A percentile compares a stretch with the other conserved stretches of the same genome.
Evolutionary conservation across 2,797 vertebrate genomes (phyloP).

Genomic region (Nothura maculosa): DNA sequence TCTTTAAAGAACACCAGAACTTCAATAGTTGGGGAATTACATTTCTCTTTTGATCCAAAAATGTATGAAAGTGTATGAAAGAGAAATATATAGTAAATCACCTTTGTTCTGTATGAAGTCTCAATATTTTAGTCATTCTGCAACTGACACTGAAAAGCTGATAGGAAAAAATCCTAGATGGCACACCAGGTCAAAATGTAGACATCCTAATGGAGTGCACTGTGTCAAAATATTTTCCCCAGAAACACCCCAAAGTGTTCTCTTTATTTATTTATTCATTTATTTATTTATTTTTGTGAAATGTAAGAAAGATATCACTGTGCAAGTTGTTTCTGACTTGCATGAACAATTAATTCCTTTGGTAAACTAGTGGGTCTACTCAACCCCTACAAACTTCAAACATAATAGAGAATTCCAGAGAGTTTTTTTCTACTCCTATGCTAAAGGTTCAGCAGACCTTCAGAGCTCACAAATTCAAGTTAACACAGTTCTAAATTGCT

Average conservation of each 20-base stretch:
- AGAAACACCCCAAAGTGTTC: constrained; percentile 45
- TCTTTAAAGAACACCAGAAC: constrained; percentile 21
- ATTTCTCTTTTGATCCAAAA: constrained; percentile 3
- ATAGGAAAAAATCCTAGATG: constrained; percentile 61
- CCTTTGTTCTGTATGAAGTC: constrained; percentile 9
- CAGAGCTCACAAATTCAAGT: constrained; percentile 61
- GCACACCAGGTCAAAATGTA: constrained; percentile 63
- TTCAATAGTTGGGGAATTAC: not conserved
- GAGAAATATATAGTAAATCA: constrained; percentile 59
- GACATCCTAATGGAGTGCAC: constrained; percentile 40
- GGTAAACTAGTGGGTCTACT: constrained; percentile 50
- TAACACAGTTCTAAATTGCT: constrained; percentile 60
- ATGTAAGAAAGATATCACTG: not conserved
- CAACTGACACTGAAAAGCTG: constrained; percentile 59
- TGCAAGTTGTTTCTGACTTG: constrained; percentile 13
- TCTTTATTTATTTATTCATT: not conserved
- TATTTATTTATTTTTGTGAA: not conserved
- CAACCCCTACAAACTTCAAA: constrained; percentile 58
- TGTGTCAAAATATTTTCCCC: constrained; percentile 66
- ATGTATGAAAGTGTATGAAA: constrained; percentile 1
- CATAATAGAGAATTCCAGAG: constrained; percentile 63
- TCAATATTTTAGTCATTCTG: constrained; percentile 62
- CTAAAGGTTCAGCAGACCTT: constrained; percentile 53
- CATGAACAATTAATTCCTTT: constrained; percentile 43
- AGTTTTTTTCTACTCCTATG: constrained; percentile 62